These are phyloP conservation scores for Crypturellus undulatus DNA, from an alignment of 2,113 vertebrate species.

Conservation along the genomic window DNA sequence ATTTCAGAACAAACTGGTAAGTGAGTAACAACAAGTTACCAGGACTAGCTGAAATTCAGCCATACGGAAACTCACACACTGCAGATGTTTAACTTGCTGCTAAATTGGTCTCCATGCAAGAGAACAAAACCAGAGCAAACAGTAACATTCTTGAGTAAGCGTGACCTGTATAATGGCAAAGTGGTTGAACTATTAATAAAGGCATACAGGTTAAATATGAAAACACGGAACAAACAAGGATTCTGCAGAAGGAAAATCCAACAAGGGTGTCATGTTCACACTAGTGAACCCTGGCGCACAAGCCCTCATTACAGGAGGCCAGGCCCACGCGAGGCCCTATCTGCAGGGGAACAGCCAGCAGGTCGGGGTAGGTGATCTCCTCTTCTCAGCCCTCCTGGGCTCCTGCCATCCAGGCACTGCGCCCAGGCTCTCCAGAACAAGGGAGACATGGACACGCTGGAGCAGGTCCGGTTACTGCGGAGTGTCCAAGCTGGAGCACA, in stretches of 20 bases:
- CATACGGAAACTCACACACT: background rate
- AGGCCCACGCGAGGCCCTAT: rapidly evolving
- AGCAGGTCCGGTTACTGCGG: background rate
- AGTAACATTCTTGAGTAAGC: background rate
- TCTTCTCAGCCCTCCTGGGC: rapidly evolving
- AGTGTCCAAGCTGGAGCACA: background rate
- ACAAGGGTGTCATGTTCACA: background rate
- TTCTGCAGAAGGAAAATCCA: background rate
- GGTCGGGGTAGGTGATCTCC: rapidly evolving
- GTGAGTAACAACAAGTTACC: background rate
- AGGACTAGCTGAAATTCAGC: background rate
- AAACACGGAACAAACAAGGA: background rate
- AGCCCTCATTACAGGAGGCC: background rate
- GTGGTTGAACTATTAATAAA: constrained; percentile 8
- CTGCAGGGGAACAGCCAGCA: rapidly evolving
- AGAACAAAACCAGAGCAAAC: background rate
- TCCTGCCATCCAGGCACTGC: rapidly evolving
- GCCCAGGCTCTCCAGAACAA: rapidly evolving
- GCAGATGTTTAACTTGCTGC: background rate
- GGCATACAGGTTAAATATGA: background rate
- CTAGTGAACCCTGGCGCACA: rapidly evolving
- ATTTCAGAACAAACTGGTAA: background rate
- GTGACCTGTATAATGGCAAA: background rate
- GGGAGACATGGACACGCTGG: rapidly evolving
- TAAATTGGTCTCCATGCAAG: background rate